Conservation (phyloP, 2,888 invertebrate genomes). For the Pandemis heparana region DNA sequence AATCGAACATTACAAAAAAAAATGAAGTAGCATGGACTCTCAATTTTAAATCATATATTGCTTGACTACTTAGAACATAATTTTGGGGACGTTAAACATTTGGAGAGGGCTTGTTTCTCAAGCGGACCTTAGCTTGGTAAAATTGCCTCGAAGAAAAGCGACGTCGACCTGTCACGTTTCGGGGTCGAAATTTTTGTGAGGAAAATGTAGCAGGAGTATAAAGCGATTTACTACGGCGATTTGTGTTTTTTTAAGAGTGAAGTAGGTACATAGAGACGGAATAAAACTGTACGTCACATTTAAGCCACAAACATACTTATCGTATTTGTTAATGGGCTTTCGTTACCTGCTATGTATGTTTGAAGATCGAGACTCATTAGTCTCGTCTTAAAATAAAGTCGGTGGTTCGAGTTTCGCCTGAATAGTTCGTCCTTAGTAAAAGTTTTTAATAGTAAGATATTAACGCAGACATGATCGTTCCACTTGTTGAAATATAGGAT, state of each 20-base stretch:
- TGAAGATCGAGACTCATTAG: constrained; percentile 2
- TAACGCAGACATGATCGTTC: constrained; percentile 23
- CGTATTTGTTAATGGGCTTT: constrained; percentile 3
- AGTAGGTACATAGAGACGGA: neutral
- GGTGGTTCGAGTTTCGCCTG: constrained; percentile 18
- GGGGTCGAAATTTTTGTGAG: constrained; percentile 34
- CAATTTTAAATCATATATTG: neutral
- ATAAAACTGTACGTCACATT: neutral
- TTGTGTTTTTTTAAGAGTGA: constrained; percentile 29
- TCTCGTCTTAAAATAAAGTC: constrained; percentile 1
- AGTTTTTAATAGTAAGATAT: constrained; percentile 4
- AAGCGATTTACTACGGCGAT: constrained; percentile 36
- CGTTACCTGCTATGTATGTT: neutral
- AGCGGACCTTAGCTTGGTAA: constrained; percentile 34
- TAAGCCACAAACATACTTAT: neutral
- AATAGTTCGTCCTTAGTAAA: constrained; percentile 4
- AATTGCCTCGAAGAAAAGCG: constrained; percentile 41
- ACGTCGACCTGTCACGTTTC: constrained; percentile 41
- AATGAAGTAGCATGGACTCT: neutral
- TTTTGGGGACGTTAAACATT: constrained; percentile 18
- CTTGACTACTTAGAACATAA: neutral
- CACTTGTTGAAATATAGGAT: neutral
- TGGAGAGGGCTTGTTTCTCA: constrained; percentile 36
- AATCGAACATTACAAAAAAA: neutral
- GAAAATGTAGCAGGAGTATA: constrained; percentile 38